These are phyloP conservation scores for Castor canadensis DNA, from an alignment of 2,113 vertebrate genomes.

Conservation along the genomic window DNA sequence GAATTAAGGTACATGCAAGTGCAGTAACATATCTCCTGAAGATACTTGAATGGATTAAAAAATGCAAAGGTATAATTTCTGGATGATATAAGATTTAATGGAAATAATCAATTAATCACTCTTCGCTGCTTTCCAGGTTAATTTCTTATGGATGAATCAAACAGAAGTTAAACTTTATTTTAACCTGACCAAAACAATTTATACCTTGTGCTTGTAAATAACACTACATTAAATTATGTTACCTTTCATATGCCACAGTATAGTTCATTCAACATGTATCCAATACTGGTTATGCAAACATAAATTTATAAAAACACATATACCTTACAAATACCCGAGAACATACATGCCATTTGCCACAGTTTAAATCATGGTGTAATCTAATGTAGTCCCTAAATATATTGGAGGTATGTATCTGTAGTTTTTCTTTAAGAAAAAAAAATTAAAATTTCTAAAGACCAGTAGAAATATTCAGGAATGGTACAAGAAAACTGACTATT, in stretches of 20 bases:
- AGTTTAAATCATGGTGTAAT: not conserved
- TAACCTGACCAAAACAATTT: constrained; percentile 57
- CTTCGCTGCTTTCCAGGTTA: constrained; percentile 81
- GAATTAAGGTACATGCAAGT: constrained; percentile 85
- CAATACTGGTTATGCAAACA: not conserved
- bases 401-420: not conserved
- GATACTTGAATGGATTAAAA: constrained; percentile 89
- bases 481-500: not conserved
- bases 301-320: not conserved
- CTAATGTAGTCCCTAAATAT: constrained; percentile 39
- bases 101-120: constrained; percentile 74
- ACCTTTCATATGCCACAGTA: constrained; percentile 49
- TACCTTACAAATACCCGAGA: not conserved
- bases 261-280: constrained; percentile 32
- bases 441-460: not conserved
- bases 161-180: constrained; percentile 55
- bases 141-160: constrained; percentile 56
- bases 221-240: constrained; percentile 60
- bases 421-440: constrained; percentile 19
- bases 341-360: not conserved
- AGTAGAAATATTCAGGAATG: constrained; percentile 11
- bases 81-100: constrained; percentile 74
- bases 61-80: constrained; percentile 78
- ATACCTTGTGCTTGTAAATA: constrained; percentile 42
- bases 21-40: constrained; percentile 89